Evolutionary conservation across 2,113 vertebrate genomes (phyloP), one percentile per base, ranked within the genome.

Genomic region (Ammodytes dubius): DNA sequence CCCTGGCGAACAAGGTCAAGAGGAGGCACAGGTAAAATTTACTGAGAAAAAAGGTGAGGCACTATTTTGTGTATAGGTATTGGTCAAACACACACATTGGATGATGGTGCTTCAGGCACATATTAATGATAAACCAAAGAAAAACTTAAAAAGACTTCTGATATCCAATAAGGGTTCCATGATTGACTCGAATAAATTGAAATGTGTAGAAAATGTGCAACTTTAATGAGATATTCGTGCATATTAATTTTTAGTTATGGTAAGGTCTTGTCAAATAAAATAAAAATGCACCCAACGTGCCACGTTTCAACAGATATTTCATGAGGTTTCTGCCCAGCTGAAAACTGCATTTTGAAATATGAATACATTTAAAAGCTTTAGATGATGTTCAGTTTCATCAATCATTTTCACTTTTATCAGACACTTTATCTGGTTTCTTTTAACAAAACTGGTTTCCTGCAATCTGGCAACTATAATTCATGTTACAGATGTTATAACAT

Each of bases 1-100:
- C 74, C 59, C 66, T 14, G 86, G 81, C 7, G 40, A 63, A 87
- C 87, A 73, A 74, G 85, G 77, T 80, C 71, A 84, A 85, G 58
- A 84, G 74, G 84, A 91, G 85, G 64, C 53, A 66, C 63, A 84
- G 87, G 85, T 77, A 77, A 76, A 64, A 27, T 64, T 9, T 37
- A 7, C 43, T 45, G 45, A 46, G 19, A 50, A 43, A 27, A 27
- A 68, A 81, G 79, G 71, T 72, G 52, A 85, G 86, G 76, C 65
- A 19, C 56, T 63, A 54, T 49, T 11, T 7, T 10, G 1, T 4
- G 14, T 72, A 70, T 13, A 15, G 3, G 27, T 27, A 27, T 27
- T 27, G 27, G 27, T 27, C 27, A 17, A 8, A 64, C 2, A 49
- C 45, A 54, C 43, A 49, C 3, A 54, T 42, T 6, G 40, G 7